Evolutionary conservation across 2,797 vertebrate species (phyloP), one percentile per base, ranked within the genome.

Genomic region (Poeciliopsis turneri): DNA sequence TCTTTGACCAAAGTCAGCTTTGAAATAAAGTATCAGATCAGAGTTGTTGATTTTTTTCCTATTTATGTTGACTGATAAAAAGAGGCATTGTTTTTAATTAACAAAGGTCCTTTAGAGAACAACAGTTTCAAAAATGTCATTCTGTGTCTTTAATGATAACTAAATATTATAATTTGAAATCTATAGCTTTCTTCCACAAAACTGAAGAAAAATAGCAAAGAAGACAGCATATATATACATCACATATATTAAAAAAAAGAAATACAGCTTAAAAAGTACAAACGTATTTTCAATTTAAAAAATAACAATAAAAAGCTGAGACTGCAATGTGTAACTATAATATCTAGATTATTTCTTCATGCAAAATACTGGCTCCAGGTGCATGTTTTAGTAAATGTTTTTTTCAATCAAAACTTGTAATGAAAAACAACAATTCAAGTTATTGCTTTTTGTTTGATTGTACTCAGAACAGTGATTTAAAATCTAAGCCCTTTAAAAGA

Each of bases 31-130:
- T 72, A 64, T 76, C 75, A 86, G 78, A 89, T 41, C 39, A 30
- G 25, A 28, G n/a, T 18, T 33, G 75, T 15, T 33, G 73, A 89
- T 90, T 87, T 68, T 53, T 82, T 61, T 43, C 77, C 75, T 74
- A 69, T 72, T 20, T 72, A 89, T 90, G 85, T 86, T 39, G 41
- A 76, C 84, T 84, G 73, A 75, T 20, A 68, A 15, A 41, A 16
- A 70, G 69, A 23, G 55, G 33, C 66, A 33, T 45, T 73, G 23
- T 76, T 73, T 66, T 86, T n/a, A 13, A 7, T 39, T 8, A 7
- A 89, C 77, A 90, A 90, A 86, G 49, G 73, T 9, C 76, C 74
- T 80, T 86, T 59, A 41, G 20, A 20, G 16, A 81, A 39, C 82
- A 68, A 80, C 28, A 3, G 28, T 36, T 41, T 36, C 66, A 41